Base-by-base conservation (phyloP, 2,113 vertebrate genomes). In the Eolophus roseicapilla region DNA sequence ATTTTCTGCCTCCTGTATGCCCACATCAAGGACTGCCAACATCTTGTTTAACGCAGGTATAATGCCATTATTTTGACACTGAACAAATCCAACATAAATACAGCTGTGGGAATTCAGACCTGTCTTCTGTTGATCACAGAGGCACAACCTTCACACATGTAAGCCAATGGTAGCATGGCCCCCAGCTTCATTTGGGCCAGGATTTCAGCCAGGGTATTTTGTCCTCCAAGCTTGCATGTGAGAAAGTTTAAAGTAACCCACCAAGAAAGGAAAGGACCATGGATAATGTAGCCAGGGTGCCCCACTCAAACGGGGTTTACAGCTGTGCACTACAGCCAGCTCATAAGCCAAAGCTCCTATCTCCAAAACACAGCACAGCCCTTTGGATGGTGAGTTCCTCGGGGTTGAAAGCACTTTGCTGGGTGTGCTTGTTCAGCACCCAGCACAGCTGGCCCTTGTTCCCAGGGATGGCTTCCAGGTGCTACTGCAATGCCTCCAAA, bases 61-160 rank as follows among this genome's bases (percentile, higher is more conserved):
- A 79, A 87, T 63, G 90, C 59, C 64, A 71, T 82, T 92, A 86
- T 85, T 93, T 87, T 93, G 68, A 90, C 75, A 92, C 6, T 1
- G 7, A 96, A 73, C 13, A 21, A 88, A 83, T 59, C 25, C n/a
- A 52, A 71, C 83, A 37, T 46, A 74, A 86, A 64, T 68, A 73
- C 11, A 57, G 28, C 39, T 62, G 23, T 75, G 64, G 81, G 64
- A 81, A 88, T 67, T 59, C 80, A 88, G 68, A 44, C 23, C 10
- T 2, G 1, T 49, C 55, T 91, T 75, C 37, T 64, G 24, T 27
- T 69, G 35, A 27, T 33, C 10, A 37, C 0, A 0, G 21, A 55
- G 21, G 6, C 53, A 80, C 31, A 68, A 10, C 71, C 62, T 89
- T 86, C 52, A 46, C 16, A 9, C 6, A 3, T 9, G 13, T 33